These are phyloP conservation scores for Gobiocypris rarus DNA, from an alignment of 2,113 vertebrate genomes.

Conservation along the genomic window DNA sequence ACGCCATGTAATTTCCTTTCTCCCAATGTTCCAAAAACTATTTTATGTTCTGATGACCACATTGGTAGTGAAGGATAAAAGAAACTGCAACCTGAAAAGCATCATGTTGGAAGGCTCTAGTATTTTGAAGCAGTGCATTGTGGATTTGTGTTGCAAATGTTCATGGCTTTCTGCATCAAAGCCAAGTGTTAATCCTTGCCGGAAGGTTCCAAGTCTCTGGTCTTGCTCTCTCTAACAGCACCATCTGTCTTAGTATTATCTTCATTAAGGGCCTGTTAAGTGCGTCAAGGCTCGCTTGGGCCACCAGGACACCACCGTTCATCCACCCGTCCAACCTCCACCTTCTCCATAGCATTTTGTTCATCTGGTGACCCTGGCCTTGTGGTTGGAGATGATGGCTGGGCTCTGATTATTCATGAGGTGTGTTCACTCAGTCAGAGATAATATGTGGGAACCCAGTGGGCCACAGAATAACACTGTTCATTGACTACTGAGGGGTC, in stretches of 20 bases:
- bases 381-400: conserved; percentile 26
- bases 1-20: conserved; percentile 19
- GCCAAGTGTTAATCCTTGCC: conserved; percentile 53
- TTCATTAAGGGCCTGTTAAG: conserved; percentile 77
- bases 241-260: conserved; percentile 80
- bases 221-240: conserved; percentile 66
- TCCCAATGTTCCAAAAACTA: not conserved
- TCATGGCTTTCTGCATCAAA: conserved; percentile 40
- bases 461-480: not conserved
- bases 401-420: conserved; percentile 41
- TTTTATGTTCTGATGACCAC: conserved; percentile 25
- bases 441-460: not conserved
- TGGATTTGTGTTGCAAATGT: conserved; percentile 50
- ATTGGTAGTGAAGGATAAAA: not conserved
- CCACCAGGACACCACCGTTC: conserved; percentile 24
- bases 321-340: conserved; percentile 34
- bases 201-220: conserved; percentile 51
- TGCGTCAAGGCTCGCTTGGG: conserved; percentile 64
- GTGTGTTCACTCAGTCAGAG: conserved; percentile 9
- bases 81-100: conserved; percentile 6
- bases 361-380: conserved; percentile 23
- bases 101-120: not conserved
- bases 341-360: conserved; percentile 2
- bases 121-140: conserved; percentile 10
- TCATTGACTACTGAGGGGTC: not conserved